phyloP scores from a whole-genome alignment of 2,797 vertebrate genomes.

The Antennarius maculatus region DNA sequence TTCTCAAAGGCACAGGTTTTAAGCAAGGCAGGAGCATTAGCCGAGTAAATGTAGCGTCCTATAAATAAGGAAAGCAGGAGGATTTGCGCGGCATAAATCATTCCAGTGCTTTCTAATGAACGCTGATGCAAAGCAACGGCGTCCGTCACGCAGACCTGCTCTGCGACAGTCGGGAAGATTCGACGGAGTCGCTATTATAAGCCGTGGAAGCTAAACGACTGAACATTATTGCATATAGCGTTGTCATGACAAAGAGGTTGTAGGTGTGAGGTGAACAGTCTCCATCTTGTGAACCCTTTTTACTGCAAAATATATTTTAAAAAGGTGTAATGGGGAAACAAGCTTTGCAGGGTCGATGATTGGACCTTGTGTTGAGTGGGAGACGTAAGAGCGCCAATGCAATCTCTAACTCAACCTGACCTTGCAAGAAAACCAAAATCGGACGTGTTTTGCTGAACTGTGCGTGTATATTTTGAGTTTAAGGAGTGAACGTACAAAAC shows the following conservation, averaged over 20 bases:
- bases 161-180: conserved; percentile 1
- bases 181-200: background rate
- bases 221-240: background rate
- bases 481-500: too few species aligned
- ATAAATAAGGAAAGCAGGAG: conserved; percentile 9
- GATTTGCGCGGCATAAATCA: conserved; percentile 8
- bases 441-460: too few species aligned
- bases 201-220: background rate
- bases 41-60: background rate
- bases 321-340: conserved; percentile 15
- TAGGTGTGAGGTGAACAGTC: conserved; percentile 13
- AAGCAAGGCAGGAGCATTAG: conserved; percentile 18
- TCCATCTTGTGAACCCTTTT: background rate
- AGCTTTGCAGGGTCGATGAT: background rate
- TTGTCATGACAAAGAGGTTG: background rate
- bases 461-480: too few species aligned
- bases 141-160: background rate
- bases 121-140: background rate
- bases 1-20: conserved; percentile 28
- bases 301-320: conserved; percentile 7
- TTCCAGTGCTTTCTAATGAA: background rate
- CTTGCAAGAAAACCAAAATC: background rate
- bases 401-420: background rate
- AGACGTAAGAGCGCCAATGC: background rate
- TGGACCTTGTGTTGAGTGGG: conserved; percentile 22